Percentiles rank a stretch among this genome's conserved stretches.
Conservation (phyloP, 1,140 invertebrate species). For the Drosophila pallidifrons region DNA sequence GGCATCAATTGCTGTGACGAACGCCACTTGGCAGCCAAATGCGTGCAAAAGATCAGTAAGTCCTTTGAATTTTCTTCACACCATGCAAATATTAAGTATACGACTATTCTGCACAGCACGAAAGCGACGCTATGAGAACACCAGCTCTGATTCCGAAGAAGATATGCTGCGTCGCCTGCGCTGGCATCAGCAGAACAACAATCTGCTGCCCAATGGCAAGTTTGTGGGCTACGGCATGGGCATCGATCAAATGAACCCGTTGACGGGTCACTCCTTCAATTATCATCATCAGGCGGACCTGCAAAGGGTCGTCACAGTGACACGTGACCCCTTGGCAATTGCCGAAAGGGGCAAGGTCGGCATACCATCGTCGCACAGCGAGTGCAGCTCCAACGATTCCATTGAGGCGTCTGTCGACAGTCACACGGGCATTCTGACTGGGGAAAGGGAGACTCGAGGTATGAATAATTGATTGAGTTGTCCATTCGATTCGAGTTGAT, state of each 20-base stretch:
- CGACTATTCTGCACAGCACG: slow-evolving; percentile 59
- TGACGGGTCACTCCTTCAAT: slow-evolving; percentile 73
- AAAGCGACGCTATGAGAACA: slow-evolving; percentile 86
- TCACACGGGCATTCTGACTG: slow-evolving; percentile 80
- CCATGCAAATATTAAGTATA: background rate
- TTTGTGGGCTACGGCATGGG: slow-evolving; percentile 74
- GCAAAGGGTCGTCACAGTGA: slow-evolving; percentile 77
- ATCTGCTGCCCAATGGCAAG: slow-evolving; percentile 59
- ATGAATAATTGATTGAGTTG: slow-evolving; percentile 13
- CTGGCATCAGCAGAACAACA: slow-evolving; percentile 82
- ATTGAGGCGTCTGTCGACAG: slow-evolving; percentile 82
- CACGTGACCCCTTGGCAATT: slow-evolving; percentile 80
- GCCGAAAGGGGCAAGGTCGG: slow-evolving; percentile 84
- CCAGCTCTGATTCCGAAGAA: slow-evolving; percentile 91
- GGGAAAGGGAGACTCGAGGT: slow-evolving; percentile 84
- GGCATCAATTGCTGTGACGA: slow-evolving; percentile 88
- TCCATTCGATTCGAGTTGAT: slow-evolving; percentile 18
- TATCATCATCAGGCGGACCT: slow-evolving; percentile 74
- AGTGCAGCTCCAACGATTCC: slow-evolving; percentile 84
- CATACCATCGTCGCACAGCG: slow-evolving; percentile 83
- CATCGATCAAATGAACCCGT: slow-evolving; percentile 65
- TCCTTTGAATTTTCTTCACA: slow-evolving; percentile 23
- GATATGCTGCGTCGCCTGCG: slow-evolving; percentile 89
- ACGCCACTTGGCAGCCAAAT: slow-evolving; percentile 85
- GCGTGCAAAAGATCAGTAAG: slow-evolving; percentile 85